These are phyloP conservation scores for Dinomys branickii DNA, from an alignment of 2,113 vertebrate species.

Conservation along the genomic window DNA sequence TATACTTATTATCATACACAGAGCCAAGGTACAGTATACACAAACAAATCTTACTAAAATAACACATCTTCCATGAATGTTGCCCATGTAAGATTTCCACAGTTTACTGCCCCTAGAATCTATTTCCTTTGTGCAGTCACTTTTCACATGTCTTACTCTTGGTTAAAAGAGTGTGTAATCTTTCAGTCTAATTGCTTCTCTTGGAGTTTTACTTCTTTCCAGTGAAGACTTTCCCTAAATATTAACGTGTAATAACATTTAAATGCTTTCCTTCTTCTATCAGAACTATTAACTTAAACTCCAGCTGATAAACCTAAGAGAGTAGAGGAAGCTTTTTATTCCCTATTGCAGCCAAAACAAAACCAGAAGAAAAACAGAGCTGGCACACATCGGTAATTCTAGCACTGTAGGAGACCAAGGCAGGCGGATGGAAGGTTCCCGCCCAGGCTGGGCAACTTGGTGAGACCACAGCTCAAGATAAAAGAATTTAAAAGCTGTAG, in stretches of 20 bases:
- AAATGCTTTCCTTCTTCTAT: neutral
- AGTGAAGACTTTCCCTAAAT: neutral
- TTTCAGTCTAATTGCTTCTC: neutral
- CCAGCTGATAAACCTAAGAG: neutral
- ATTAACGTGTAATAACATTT: neutral
- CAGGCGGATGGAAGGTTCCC: neutral
- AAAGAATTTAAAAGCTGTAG: neutral
- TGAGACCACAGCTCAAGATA: neutral
- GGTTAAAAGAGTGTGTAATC: neutral
- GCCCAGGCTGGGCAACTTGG: neutral
- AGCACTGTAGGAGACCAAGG: neutral
- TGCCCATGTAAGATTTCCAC: neutral
- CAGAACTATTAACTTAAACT: neutral
- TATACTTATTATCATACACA: neutral
- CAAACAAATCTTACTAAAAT: neutral
- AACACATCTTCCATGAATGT: neutral
- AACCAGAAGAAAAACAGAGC: neutral
- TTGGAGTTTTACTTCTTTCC: neutral
- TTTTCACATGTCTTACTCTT: neutral
- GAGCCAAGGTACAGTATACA: neutral
- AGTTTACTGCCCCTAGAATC: neutral
- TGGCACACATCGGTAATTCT: neutral
- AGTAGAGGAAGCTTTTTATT: neutral
- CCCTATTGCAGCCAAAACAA: neutral
- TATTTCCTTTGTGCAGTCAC: neutral